These are phyloP conservation scores for Galago senegalensis DNA, from an alignment of 2,797 vertebrate genomes.

Conservation along the genomic window DNA sequence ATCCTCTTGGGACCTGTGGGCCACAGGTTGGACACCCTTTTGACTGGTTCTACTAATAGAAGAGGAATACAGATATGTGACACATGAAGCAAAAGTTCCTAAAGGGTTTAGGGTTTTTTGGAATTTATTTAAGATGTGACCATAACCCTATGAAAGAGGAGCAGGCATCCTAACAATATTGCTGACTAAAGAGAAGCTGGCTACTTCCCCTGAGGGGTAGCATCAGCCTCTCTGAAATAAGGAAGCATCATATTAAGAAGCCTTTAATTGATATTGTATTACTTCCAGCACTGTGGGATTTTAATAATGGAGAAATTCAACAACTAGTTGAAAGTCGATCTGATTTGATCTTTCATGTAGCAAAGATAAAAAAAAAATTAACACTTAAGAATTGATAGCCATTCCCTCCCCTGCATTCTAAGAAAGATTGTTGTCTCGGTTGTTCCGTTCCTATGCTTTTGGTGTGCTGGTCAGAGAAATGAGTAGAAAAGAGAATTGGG, in stretches of 20 bases:
- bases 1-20: no score
- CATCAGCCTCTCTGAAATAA: background rate
- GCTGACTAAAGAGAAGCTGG: background rate
- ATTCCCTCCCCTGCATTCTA: background rate
- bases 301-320: slow-evolving; percentile 5
- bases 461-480: slow-evolving; percentile 32
- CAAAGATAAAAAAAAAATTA: background rate
- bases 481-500: background rate
- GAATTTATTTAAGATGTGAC: slow-evolving; percentile 22
- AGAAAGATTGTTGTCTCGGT: background rate
- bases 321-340: background rate
- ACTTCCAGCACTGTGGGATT: background rate
- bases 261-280: background rate
- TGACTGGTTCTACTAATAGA: background rate
- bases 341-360: background rate
- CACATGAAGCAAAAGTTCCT: background rate
- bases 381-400: background rate
- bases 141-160: background rate
- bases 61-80: background rate
- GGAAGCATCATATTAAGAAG: background rate
- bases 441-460: background rate
- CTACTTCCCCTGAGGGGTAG: background rate
- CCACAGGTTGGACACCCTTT: no score
- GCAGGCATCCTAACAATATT: background rate
- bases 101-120: background rate